phyloP scores from a whole-genome alignment of 2,888 invertebrate species.

The Coecobrya sp. region DNA sequence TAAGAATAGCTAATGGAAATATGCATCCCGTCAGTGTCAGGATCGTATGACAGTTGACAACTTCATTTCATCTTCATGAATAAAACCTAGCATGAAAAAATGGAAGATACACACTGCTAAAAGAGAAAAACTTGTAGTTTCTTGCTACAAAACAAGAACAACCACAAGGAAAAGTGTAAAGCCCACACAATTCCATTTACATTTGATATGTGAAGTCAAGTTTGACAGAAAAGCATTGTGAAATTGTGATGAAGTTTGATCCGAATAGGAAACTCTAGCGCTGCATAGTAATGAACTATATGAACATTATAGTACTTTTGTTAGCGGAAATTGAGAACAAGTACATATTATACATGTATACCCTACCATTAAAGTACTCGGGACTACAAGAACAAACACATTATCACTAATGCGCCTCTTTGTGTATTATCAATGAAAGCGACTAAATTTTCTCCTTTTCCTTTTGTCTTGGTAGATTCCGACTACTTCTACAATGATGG shows the following conservation, averaged over 20 bases:
- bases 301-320: not conserved
- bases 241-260: not conserved
- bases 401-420: not conserved
- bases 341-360: no score
- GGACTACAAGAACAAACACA: not conserved
- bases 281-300: not conserved
- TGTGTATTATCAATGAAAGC: not conserved
- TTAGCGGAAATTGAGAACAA: not conserved
- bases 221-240: not conserved
- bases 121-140: conserved; percentile 13
- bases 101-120: not conserved
- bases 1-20: conserved; percentile 44
- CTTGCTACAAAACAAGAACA: no score
- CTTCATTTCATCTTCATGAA: conserved; percentile 63
- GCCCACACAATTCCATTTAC: not conserved
- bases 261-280: not conserved
- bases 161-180: not conserved
- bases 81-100: conserved; percentile 2
- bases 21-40: conserved; percentile 65
- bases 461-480: conserved; percentile 79
- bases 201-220: not conserved
- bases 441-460: not conserved
- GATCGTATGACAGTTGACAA: conserved; percentile 70
- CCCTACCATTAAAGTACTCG: no score
- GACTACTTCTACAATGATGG: conserved; percentile 86